These are phyloP conservation scores for Acrocephalus arundinaceus DNA, from an alignment of 2,113 vertebrate genomes.

Conservation along the genomic window DNA sequence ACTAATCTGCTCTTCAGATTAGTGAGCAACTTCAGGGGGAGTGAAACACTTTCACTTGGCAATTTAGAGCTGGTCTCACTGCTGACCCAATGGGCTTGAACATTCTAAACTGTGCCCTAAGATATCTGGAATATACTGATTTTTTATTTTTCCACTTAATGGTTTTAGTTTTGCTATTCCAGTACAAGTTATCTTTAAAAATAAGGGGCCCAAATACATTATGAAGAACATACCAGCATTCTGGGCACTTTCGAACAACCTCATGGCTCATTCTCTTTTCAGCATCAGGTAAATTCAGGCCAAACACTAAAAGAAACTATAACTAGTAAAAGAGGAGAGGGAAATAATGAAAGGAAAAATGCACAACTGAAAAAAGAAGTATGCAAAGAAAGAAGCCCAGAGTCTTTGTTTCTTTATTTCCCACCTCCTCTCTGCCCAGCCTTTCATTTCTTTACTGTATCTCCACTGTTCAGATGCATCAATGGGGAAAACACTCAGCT, in stretches of 20 bases:
- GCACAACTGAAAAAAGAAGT: not conserved
- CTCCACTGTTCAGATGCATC: not conserved
- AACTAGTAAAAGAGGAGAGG: not conserved
- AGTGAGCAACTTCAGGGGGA: not conserved
- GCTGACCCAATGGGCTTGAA: not conserved
- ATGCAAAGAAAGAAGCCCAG: not conserved
- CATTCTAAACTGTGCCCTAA: not conserved
- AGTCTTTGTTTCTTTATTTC: not conserved
- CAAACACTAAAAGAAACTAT: not conserved
- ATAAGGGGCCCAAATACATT: not conserved
- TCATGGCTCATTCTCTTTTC: not conserved
- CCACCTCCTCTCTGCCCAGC: not conserved
- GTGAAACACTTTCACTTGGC: not conserved
- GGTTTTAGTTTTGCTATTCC: not conserved
- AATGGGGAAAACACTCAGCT: not conserved
- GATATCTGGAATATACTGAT: not conserved
- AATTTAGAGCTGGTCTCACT: not conserved
- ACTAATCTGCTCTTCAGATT: not conserved
- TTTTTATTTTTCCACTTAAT: not conserved
- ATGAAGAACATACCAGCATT: not conserved
- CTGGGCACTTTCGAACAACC: not conserved
- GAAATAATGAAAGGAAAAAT: not conserved
- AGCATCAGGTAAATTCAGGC: not conserved
- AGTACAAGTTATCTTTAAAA: not conserved
- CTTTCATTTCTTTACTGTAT: not conserved